Evolutionary conservation across 2,113 vertebrate genomes (phyloP), one percentile per base, ranked within the genome.

Genomic region (Philantomba maxwellii): DNA sequence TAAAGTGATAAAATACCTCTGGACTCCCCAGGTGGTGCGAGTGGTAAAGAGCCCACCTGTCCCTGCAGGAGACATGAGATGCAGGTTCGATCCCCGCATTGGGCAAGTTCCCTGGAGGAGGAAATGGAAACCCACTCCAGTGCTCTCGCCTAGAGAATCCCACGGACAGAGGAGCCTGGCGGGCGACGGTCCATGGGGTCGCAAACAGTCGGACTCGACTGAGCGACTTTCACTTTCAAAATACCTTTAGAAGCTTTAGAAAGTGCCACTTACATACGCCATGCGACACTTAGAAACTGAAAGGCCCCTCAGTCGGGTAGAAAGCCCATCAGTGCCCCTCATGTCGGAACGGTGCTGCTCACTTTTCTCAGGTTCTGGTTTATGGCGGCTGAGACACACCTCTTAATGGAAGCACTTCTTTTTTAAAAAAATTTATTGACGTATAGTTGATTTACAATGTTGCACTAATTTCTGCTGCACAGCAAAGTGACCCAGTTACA

Each of bases 151-250:
- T 39, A 11, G 66, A 70, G 66, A 39, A 39, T 39, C 11, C 66
- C 66, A 70, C 2, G n/a, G n/a, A 70, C 70, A 75, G 70, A 73
- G 10, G 11, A 39, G 70, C 21, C 70, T 14, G 23, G 70, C 0
- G 3, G 70, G 23, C 3, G 39, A 25, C 2, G 3, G 70, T 25
- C 39, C 36, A 26, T 7, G 39, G 21, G 70, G 23, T 14, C 0
- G 2, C 66, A 73, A 75, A 43, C 6, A 75, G 39, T 14, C 0
- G 7, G 11, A 43, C 70, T 3, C 3, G 3, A 14, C 11, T 12
- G 36, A 43, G 36, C 0, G 19, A 43, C 11, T 73, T 39, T 3
- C 36, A 43, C 19, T 13, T 43, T 75, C 36, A 14, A 25, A 26
- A 25, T 47, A n/a, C 10, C 53, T 23, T 83, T 78, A 53, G 5